These are phyloP conservation scores for Chrysogorgia sp. DNA, from an alignment of 92 coral and sea anemone species.

Conservation along the genomic window DNA sequence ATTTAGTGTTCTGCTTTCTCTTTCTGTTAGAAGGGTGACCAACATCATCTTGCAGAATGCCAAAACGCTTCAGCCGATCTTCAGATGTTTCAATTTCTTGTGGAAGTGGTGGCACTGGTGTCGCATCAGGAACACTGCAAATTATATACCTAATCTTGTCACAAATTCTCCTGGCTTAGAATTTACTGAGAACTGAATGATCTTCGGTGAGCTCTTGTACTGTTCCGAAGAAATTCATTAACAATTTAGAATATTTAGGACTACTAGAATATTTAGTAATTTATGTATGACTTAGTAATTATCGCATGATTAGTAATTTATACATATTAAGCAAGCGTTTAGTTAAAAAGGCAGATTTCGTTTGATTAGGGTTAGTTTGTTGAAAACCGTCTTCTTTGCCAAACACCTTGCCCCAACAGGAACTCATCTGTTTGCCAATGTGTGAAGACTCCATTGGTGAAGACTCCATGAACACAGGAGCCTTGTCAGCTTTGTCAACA, in stretches of 20 bases:
- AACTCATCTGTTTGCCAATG: conserved; percentile 23
- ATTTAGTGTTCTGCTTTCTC: neutral
- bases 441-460: conserved; percentile 20
- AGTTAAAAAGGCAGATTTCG: conserved; percentile 52
- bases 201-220: conserved; percentile 4
- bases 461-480: conserved; percentile 29
- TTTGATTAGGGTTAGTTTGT: conserved; percentile 30
- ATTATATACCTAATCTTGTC: conserved; percentile 1
- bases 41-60: neutral
- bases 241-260: conserved; percentile 28
- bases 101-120: conserved; percentile 18
- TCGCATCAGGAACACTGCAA: conserved; percentile 41
- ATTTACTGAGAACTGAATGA: conserved; percentile 3
- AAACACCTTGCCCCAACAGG: conserved; percentile 22
- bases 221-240: neutral
- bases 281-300: conserved; percentile 42
- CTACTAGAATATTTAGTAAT: conserved; percentile 7
- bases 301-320: conserved; percentile 34
- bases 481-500: conserved; percentile 6
- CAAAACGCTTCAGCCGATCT: conserved; percentile 30
- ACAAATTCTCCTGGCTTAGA: neutral
- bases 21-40: neutral
- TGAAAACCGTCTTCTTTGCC: neutral
- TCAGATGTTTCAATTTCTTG: conserved; percentile 19
- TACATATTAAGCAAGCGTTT: too few species aligned